Base-by-base conservation (phyloP, 2,888 invertebrate genomes). In the Charanyca ferruginea region DNA sequence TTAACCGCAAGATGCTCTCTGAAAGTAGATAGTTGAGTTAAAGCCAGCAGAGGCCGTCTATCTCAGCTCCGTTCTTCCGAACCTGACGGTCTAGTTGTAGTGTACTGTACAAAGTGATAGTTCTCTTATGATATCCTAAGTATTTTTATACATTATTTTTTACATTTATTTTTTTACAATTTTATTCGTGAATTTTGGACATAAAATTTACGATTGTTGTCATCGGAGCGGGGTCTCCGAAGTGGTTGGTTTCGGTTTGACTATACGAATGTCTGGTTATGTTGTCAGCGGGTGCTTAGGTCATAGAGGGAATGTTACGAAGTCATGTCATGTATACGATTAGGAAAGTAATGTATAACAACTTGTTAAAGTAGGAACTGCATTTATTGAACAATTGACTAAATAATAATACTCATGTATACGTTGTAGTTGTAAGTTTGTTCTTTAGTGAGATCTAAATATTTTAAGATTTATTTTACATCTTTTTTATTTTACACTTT, bases 111-210 rank as follows among this genome's bases (percentile, higher is more conserved):
- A 95, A 95, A 94, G 95, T 95, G 95, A 95, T 95, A 95, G 94
- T 94, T 93, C 90, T 95, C 94, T 94, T 94, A 94, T 94, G 94
- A 94, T 93, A 93, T 86, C 89, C 88, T 93, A 93, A 93, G 94
- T 95, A 95, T 95, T 95, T 95, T 95, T 95, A 93, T 95, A 95
- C 89, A 93, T 95, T 94, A 90, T 90, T 94, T 94, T 80, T 94
- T 93, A 94, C 90, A 94, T 92, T 90, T 93, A 94, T 92, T 95
- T 95, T 94, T 94, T 92, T 85, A 94, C 92, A 88, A 93, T 91
- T 94, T 93, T 94, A 94, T 93, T 93, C 92, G 90, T 91, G 89
- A 87, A 90, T 89, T n/a, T 81, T 91, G 89, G 93, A 92, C 85
- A 93, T 91, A 91, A 84, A 86, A 80, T 88, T 83, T 80, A 85